Percentiles rank a stretch among this genome's conserved stretches.
phyloP scores from a whole-genome alignment of 2,797 vertebrate species.

The Hemibagrus guttatus region DNA sequence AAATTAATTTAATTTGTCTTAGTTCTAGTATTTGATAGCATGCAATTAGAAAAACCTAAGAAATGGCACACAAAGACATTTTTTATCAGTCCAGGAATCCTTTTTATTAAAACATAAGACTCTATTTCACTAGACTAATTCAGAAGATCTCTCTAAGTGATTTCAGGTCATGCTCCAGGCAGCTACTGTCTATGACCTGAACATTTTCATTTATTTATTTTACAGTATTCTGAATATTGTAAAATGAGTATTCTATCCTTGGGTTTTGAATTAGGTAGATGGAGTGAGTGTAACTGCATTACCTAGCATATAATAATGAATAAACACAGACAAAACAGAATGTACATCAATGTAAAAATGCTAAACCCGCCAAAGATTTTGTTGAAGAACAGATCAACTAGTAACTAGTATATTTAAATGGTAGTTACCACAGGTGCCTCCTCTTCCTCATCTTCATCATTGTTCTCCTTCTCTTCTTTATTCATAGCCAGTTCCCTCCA shows the following conservation, averaged over 20 bases:
- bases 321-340: no score
- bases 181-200: not conserved
- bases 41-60: not conserved
- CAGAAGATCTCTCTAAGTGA: not conserved
- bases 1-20: not conserved
- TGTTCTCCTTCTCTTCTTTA: slow-evolving; percentile 68
- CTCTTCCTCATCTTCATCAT: slow-evolving; percentile 72
- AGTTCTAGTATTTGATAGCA: not conserved
- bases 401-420: not conserved
- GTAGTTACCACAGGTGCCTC: slow-evolving; percentile 81
- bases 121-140: not conserved
- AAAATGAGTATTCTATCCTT: not conserved
- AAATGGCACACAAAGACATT: not conserved
- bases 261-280: not conserved
- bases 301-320: no score
- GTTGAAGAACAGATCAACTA: not conserved
- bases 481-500: slow-evolving; percentile 76
- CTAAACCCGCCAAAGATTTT: not conserved
- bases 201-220: not conserved
- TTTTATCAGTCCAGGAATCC: not conserved
- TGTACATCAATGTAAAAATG: not conserved
- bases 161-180: not conserved
- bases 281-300: not conserved
- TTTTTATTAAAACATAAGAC: not conserved
- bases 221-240: no score